Evolutionary conservation across 2,113 vertebrate genomes (phyloP), one percentile per base, ranked within the genome.

Genomic region (Epinephelus fuscoguttatus): DNA sequence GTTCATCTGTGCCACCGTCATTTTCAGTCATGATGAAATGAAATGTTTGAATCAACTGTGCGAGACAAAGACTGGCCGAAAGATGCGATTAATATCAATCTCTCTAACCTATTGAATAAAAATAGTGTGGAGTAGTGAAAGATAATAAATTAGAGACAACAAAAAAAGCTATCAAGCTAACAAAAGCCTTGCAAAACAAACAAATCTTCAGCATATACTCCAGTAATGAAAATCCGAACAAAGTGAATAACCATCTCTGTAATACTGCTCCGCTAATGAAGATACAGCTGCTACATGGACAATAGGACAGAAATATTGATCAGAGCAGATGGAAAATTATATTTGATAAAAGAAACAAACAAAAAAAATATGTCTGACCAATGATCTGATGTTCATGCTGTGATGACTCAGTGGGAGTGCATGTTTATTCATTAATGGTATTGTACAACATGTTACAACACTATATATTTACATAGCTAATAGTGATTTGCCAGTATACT

Each of bases 251-350:
- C 62, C 21, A 12, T 75, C 71, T 80, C 18, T 79, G 42, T 6
- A 60, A 80, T 30, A 25, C 21, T 49, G 42, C 1, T 2, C 30
- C 0, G 23, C 66, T 87, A 86, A 90, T 85, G 70, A 89, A 82
- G 78, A 92, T 30, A 47, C 67, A 85, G 30, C 45, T 19, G 7
- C 68, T 61, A 19, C 61, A 14, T 11, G 25, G 49, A 73, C 25
- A 71, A 78, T 49, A 64, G 30, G 67, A 40, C 27, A 40, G 17
- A 37, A 18, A 25, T 85, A 84, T 79, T 55, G 82, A 92, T 69
- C 14, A 0, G 23, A 56, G 74, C 14, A 18, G 55, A 63, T 19
- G 57, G 37, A 78, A 67, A 53, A 64, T 74, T 12, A 11, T 33
- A 76, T 78, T 25, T 68, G 80, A 27, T 59, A 56, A 52, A 52